phyloP scores from a whole-genome alignment of 2,888 invertebrate species.

The Chelonus formosanus region DNA sequence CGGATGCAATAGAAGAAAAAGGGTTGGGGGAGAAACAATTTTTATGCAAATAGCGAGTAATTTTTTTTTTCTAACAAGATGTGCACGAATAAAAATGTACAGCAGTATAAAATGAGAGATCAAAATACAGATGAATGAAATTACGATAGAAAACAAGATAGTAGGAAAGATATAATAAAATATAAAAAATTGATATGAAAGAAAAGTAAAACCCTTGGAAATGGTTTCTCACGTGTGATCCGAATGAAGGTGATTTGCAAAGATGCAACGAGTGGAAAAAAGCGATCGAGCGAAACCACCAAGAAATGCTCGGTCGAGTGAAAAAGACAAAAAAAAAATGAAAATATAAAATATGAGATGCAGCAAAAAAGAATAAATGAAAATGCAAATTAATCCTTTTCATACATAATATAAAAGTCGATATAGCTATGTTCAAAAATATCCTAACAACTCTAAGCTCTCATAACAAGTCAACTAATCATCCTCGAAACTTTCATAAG shows the following conservation, averaged over 20 bases:
- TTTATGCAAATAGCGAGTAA: too few species aligned
- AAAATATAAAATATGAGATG: slow-evolving; percentile 16
- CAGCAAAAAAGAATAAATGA: slow-evolving; percentile 24
- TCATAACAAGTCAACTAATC: too few species aligned
- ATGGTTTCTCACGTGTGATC: slow-evolving; percentile 17
- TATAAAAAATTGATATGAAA: not conserved
- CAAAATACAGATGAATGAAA: too few species aligned
- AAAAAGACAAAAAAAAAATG: slow-evolving; percentile 18
- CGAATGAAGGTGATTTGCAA: slow-evolving; percentile 22
- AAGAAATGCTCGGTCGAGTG: slow-evolving; percentile 23
- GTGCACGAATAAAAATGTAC: too few species aligned
- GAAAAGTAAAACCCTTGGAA: not conserved
- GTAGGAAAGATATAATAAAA: too few species aligned
- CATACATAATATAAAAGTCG: too few species aligned
- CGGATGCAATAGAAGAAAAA: not conserved
- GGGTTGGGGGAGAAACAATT: not conserved
- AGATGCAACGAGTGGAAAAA: slow-evolving; percentile 27
- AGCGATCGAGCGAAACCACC: slow-evolving; percentile 23
- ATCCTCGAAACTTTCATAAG: too few species aligned
- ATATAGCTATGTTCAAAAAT: too few species aligned
- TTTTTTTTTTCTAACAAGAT: too few species aligned
- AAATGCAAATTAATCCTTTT: slow-evolving; percentile 15
- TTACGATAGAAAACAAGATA: too few species aligned
- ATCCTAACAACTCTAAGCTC: too few species aligned
- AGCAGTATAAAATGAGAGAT: too few species aligned